These are phyloP conservation scores for Eublepharis macularius DNA, from an alignment of 2,113 vertebrate genomes.

Conservation along the genomic window DNA sequence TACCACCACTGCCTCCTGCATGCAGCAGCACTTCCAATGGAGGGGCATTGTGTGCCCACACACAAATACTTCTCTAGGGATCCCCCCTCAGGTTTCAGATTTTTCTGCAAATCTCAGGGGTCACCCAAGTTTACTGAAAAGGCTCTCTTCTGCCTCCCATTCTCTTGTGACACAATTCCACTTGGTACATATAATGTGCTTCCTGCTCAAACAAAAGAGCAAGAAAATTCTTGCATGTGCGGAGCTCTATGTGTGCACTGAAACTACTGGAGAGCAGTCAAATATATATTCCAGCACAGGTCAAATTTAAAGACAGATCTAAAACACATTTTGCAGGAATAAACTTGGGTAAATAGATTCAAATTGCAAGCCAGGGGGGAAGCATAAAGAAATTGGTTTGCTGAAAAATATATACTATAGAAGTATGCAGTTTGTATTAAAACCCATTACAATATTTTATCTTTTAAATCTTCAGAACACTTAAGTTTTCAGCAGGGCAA, in stretches of 20 bases:
- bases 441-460: constrained; percentile 28
- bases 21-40: too few species aligned
- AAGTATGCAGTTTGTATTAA: constrained; percentile 5
- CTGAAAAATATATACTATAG: constrained; percentile 4
- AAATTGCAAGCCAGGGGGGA: constrained; percentile 35
- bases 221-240: background rate
- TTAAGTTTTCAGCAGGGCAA: constrained; percentile 16
- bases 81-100: too few species aligned
- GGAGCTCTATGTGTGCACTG: background rate
- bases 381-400: constrained; percentile 30
- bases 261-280: background rate
- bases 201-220: background rate
- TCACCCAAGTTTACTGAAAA: background rate
- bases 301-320: constrained; percentile 4
- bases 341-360: constrained; percentile 35
- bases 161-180: background rate
- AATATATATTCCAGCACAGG: constrained; percentile 20
- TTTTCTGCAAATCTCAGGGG: too few species aligned
- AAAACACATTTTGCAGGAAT: constrained; percentile 32
- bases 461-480: constrained; percentile 37
- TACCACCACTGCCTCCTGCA: too few species aligned
- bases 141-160: too few species aligned
- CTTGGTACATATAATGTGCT: background rate
- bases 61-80: too few species aligned
- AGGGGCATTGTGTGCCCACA: too few species aligned